Conservation (phyloP, 2,113 vertebrate genomes). For the Trachemys scripta region DNA sequence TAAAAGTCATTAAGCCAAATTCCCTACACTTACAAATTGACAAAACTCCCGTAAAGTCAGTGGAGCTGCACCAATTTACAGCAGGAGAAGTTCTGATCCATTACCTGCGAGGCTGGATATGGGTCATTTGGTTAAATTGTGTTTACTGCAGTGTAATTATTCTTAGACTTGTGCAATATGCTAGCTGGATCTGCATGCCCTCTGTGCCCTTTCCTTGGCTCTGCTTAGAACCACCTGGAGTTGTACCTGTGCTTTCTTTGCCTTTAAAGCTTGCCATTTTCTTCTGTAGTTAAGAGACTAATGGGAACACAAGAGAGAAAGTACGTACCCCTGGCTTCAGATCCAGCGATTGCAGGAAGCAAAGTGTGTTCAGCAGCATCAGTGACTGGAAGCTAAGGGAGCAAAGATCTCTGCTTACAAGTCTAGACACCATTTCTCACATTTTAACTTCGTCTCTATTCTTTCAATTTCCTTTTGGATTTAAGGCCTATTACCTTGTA, state of each 20-base stretch:
- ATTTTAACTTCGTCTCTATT: neutral
- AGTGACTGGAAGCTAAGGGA: neutral
- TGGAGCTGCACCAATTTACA: neutral
- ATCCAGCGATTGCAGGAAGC: neutral
- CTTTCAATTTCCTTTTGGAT: neutral
- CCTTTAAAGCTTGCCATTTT: neutral
- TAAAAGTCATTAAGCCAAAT: neutral
- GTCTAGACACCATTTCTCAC: neutral
- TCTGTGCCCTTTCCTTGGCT: neutral
- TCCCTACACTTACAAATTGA: neutral
- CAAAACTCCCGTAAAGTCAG: neutral
- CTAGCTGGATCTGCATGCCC: neutral
- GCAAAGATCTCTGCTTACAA: neutral
- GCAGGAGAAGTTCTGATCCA: rapidly evolving
- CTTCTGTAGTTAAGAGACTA: neutral
- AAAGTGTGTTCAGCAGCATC: rapidly evolving
- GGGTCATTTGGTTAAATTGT: neutral
- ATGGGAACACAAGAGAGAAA: neutral
- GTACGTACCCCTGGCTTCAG: neutral
- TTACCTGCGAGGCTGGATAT: neutral
- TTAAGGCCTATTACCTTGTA: neutral
- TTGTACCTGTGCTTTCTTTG: neutral
- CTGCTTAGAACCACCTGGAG: neutral
- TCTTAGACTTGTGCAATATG: neutral
- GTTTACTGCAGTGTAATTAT: neutral